Conservation (phyloP, 2,888 invertebrate species). For the Epirrhoe tristata region DNA sequence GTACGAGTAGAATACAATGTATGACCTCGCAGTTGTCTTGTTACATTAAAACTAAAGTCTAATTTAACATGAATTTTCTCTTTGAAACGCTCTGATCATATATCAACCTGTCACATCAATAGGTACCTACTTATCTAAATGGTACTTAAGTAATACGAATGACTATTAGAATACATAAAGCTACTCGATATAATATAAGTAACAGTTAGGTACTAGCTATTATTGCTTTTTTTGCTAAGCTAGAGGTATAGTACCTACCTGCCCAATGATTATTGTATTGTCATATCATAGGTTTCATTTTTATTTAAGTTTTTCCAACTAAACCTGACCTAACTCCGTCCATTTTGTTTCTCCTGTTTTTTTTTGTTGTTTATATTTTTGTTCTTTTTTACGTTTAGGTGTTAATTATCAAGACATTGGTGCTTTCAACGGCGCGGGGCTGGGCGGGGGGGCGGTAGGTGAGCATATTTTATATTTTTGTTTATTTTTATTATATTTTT, state of each 20-base stretch:
- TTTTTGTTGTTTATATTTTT: slow-evolving; percentile 27
- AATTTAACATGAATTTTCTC: slow-evolving; percentile 41
- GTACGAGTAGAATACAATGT: slow-evolving; percentile 24
- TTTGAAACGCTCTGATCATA: slow-evolving; percentile 2
- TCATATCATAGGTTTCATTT: slow-evolving; percentile 5
- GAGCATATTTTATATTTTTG: slow-evolving; percentile 28
- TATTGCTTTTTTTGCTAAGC: too few species aligned
- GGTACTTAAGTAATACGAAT: neutral
- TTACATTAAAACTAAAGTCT: slow-evolving; percentile 49
- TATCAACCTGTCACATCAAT: slow-evolving; percentile 18
- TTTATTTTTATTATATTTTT: slow-evolving; percentile 3
- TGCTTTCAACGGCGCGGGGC: slow-evolving; percentile 33
- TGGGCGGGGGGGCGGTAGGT: slow-evolving; percentile 35
- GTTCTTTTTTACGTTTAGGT: slow-evolving; percentile 30
- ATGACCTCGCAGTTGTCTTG: slow-evolving; percentile 37
- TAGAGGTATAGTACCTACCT: too few species aligned
- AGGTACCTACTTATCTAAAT: slow-evolving; percentile 25
- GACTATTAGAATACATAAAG: neutral
- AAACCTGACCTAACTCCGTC: slow-evolving; percentile 1
- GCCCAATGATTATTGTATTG: too few species aligned
- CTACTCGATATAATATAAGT: too few species aligned
- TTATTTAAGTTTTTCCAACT: slow-evolving; percentile 7
- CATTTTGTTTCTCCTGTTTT: slow-evolving; percentile 23
- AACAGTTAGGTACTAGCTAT: too few species aligned
- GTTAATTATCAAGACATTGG: slow-evolving; percentile 34